phyloP scores from a whole-genome alignment of 2,888 invertebrate genomes.

The Anticlea derivata region DNA sequence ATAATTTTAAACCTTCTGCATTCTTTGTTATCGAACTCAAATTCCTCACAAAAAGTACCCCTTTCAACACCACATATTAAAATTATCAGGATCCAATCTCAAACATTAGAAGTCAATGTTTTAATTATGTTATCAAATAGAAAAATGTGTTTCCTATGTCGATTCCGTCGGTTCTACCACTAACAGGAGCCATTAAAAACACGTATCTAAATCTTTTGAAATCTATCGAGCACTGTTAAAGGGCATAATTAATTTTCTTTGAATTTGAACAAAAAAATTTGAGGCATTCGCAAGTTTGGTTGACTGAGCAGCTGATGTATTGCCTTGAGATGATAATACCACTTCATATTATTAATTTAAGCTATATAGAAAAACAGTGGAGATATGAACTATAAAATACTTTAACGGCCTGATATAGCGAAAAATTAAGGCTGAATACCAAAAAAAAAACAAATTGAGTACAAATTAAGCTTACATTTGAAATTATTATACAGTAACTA shows the following conservation, averaged over 20 bases:
- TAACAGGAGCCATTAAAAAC: conserved; percentile 63
- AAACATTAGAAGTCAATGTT: conserved; percentile 26
- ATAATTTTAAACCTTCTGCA: too few relatives aligned
- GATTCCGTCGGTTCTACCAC: conserved; percentile 56
- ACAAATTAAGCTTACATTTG: too few relatives aligned
- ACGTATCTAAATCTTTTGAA: conserved; percentile 65
- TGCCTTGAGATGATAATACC: conserved; percentile 15
- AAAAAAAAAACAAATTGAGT: too few relatives aligned
- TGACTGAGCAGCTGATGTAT: conserved; percentile 17
- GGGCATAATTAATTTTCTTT: conserved; percentile 69
- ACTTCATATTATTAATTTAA: too few relatives aligned
- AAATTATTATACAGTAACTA: too few relatives aligned
- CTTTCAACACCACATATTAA: conserved; percentile 1
- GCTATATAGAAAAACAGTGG: too few relatives aligned
- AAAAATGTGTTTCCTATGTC: conserved; percentile 64
- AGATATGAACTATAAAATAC: too few relatives aligned
- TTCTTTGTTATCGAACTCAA: not conserved
- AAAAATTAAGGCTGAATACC: too few relatives aligned
- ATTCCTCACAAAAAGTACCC: conserved; percentile 3
- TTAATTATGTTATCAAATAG: conserved; percentile 72
- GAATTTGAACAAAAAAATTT: conserved; percentile 63
- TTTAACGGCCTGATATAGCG: too few relatives aligned
- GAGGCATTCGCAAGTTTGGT: conserved; percentile 52
- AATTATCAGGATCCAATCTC: conserved; percentile 17
- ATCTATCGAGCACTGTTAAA: conserved; percentile 64